These are phyloP conservation scores for Amphipoea oculea DNA, from an alignment of 2,888 invertebrate genomes.

Conservation along the genomic window DNA sequence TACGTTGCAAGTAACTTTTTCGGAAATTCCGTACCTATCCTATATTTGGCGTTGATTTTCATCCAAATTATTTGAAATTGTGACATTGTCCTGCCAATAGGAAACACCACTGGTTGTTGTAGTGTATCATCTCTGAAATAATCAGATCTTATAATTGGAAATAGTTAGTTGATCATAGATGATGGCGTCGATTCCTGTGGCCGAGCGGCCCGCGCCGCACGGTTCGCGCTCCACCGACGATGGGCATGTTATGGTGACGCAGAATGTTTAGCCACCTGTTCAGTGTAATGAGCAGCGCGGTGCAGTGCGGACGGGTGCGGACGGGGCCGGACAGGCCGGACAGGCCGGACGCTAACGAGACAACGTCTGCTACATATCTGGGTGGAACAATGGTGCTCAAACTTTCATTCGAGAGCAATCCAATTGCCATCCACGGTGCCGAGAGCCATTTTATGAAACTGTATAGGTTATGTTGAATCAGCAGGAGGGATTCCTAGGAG, in stretches of 20 bases:
- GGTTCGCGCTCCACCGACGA: neutral
- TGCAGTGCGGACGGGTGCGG: neutral
- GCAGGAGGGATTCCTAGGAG: too few relatives aligned
- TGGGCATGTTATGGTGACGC: slow-evolving; percentile 30
- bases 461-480: too few relatives aligned
- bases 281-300: too few relatives aligned
- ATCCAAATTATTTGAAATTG: neutral
- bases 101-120: neutral
- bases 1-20: neutral
- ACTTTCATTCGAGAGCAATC: slow-evolving; percentile 1
- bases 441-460: too few relatives aligned
- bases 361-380: slow-evolving; percentile 41
- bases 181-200: neutral
- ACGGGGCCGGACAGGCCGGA: neutral
- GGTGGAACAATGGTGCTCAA: slow-evolving; percentile 13
- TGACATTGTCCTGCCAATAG: neutral
- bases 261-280: slow-evolving; percentile 46
- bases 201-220: too few relatives aligned
- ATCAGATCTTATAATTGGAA: neutral
- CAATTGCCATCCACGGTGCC: too few relatives aligned
- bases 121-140: neutral
- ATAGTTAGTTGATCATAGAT: too few relatives aligned
- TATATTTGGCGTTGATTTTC: neutral
- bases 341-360: slow-evolving; percentile 18
- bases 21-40: neutral